Conservation (phyloP, 2,888 invertebrate species). For the Nomada hirtipes region DNA sequence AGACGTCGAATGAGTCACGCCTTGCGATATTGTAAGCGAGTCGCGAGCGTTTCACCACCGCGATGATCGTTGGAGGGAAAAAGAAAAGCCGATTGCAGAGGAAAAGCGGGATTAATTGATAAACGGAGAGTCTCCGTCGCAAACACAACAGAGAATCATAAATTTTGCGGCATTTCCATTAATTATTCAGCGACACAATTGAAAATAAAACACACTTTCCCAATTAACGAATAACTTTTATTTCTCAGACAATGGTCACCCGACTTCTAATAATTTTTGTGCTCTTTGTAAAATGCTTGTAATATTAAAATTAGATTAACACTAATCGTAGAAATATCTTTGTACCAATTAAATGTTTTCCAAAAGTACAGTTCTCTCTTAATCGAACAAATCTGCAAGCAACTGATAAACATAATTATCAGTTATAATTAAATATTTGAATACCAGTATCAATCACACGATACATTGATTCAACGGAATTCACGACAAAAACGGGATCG, state of each 20-base stretch:
- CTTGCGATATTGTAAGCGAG: slow-evolving; percentile 62
- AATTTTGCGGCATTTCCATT: not conserved
- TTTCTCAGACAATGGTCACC: no score
- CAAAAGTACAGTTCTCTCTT: no score
- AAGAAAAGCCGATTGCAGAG: slow-evolving; percentile 25
- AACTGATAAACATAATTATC: not conserved
- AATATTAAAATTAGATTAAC: no score
- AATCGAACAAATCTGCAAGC: not conserved
- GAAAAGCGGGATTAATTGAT: not conserved
- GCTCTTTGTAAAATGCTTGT: no score
- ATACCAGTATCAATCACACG: no score
- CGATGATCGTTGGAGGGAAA: slow-evolving; percentile 39
- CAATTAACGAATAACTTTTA: no score
- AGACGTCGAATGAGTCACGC: slow-evolving; percentile 73
- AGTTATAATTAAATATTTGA: no score
- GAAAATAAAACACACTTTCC: slow-evolving; percentile 4
- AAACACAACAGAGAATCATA: not conserved
- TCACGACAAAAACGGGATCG: not conserved
- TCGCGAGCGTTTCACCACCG: slow-evolving; percentile 52
- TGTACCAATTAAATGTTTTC: no score
- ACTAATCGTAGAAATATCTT: no score
- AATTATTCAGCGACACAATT: slow-evolving; percentile 12
- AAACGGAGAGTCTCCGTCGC: not conserved
- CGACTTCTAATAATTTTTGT: no score
- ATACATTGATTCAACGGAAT: not conserved